Evolutionary conservation across 2,888 invertebrate genomes (phyloP), one percentile per base, ranked within the genome.

Genomic region (Barypeithes pellucidus): DNA sequence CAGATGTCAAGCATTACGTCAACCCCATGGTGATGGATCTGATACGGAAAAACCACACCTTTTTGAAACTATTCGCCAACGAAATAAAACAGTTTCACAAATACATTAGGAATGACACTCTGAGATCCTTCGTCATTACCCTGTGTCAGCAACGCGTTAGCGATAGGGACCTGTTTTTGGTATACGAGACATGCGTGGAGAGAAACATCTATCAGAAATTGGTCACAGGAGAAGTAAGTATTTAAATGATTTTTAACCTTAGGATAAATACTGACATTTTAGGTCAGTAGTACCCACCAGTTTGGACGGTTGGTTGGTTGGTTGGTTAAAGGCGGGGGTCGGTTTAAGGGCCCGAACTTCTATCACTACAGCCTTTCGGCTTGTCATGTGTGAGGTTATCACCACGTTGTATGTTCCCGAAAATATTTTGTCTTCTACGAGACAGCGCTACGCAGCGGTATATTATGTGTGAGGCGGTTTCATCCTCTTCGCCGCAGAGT

Each of bases 111-210:
- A 75, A 75, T 20, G 52, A 71, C 41, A 69, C 77, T 8, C 47
- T 80, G 3, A 70, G 78, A 43, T 77, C 76, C 0, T 80, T 77
- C 39, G 50, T 77, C 8, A 57, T 77, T 18, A 22, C 70, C 4
- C 74, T 78, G 65, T n/a, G 52, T 12, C 60, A 20, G 0, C 50
- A 72, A 29, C 29, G 29, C 20, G n/a, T 78, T 7, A 24, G 16
- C 11, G 20, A 50, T 3, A 68, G 62, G 3, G 60, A 73, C 0
- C 45, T 45, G 20, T 75, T 75, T 8, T 62, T 36, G 20, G 22
- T 80, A 12, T 79, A 77, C 20, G 75, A 78, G 12, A 54, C 67
- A 24, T 79, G 78, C 39, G 75, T 77, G 18, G 61, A 76, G 8
- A 72, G 62, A 18, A 72, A 76, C 20, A 73, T 80, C 7, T 79